Base-by-base conservation (phyloP, 30 jellyfish, hydroid and myxozoan genomes). In the Phacellophora camtschatica region DNA sequence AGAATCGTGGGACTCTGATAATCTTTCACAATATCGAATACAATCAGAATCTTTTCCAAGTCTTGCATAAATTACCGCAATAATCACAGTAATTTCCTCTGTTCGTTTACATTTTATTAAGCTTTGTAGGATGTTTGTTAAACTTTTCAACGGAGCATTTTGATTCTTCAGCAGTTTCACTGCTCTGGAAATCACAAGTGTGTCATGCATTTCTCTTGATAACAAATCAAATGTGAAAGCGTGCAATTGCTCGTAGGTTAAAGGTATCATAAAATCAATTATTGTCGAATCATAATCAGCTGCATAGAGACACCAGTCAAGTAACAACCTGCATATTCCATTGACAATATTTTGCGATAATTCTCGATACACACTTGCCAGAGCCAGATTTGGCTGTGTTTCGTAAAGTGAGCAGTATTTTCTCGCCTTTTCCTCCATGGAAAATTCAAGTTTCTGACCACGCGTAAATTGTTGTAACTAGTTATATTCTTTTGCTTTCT, bases 351-450 rank as follows among this genome's bases (percentile, higher is more conserved):
- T 63, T 55, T 63, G 84, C 16, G 95, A 67, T 7, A 72, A 48
- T 11, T 84, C 95, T 22, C 86, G 49, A 71, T 84, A 84, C 48
- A 71, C 62, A 41, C 77, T 48, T 11, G 87, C 22, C 43, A 84
- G 28, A 2, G 88, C 86, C 23, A 42, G 28, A 1, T 88, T 34
- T 15, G 95, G 95, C 45, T 84, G 86, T 61, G 51, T 62, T 50
- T 28, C 37, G 74, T 67, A 84, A 74, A 67, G 67, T 48, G 19
- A 28, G 78, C 95, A 84, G 29, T 84, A 84, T 53, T 71, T 84
- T 29, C 95, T 48, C 10, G 95, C 95, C 58, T 49, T 71, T 13
- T 84, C 82, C 57, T 84, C 95, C 91, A 80, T 80, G 1, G 2
- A 24, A 49, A 46, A 46, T n/a, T n/a, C n/a, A n/a, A n/a, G n/a